phyloP scores from a whole-genome alignment of 2,113 vertebrate genomes.

The Microcebus griseorufus region DNA sequence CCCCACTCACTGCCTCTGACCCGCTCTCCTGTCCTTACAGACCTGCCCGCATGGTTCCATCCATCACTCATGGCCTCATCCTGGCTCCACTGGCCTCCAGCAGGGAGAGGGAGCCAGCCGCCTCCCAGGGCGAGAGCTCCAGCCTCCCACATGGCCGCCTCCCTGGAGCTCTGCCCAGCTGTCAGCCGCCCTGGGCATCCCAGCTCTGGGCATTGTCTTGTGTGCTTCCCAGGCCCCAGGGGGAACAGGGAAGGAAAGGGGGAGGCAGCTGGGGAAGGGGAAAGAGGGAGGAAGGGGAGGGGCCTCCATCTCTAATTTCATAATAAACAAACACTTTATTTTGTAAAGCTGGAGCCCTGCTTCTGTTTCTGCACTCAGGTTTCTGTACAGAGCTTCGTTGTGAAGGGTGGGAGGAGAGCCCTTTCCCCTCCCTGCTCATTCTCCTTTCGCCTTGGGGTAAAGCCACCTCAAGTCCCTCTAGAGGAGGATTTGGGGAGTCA shows the following conservation, averaged over 20 bases:
- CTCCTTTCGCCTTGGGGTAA: background rate
- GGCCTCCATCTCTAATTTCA: conserved; percentile 83
- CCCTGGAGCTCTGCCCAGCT: conserved; percentile 75
- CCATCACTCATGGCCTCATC: conserved; percentile 78
- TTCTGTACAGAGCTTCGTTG: conserved; percentile 36
- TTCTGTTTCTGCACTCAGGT: background rate
- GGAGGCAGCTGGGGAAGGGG: conserved; percentile 67
- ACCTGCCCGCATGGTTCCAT: conserved; percentile 79
- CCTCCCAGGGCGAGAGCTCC: conserved; percentile 61
- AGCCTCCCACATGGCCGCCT: conserved; percentile 49
- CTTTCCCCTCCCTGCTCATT: background rate
- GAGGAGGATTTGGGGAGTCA: background rate
- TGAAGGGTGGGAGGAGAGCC: background rate
- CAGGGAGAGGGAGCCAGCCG: conserved; percentile 54
- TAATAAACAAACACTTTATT: conserved; percentile 83
- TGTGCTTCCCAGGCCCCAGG: conserved; percentile 64
- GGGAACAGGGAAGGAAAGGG: background rate
- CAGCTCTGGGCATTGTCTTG: conserved; percentile 57
- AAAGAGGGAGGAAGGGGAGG: conserved; percentile 74
- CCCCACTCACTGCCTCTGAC: background rate
- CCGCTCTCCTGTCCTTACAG: conserved; percentile 45
- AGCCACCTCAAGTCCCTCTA: background rate
- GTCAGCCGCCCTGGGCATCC: conserved; percentile 48
- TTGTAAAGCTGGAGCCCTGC: conserved; percentile 65
- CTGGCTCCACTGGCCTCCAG: conserved; percentile 69